A percentile compares a stretch with the other conserved stretches of the same genome.
These are phyloP conservation scores for Camponotus floridanus DNA, from an alignment of 1,140 invertebrate species.

Conservation along the genomic window DNA sequence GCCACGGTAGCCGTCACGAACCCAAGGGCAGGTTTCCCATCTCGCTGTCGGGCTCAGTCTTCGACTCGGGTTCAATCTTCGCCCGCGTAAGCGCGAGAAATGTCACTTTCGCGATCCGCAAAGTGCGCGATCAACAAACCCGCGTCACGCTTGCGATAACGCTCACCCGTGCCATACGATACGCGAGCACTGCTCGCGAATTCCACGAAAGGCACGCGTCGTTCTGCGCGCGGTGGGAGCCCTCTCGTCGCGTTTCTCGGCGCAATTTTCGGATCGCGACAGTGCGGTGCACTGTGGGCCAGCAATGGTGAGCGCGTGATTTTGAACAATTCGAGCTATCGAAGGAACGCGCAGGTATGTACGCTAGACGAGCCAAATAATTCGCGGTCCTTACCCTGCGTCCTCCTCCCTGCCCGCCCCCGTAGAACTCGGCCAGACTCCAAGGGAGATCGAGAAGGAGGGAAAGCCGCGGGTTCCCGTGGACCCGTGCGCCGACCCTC, in stretches of 20 bases:
- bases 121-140: slow-evolving; percentile 78
- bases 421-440: too few species aligned
- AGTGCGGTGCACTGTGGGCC: slow-evolving; percentile 86
- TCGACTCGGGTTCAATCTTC: slow-evolving; percentile 70
- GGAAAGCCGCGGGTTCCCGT: too few species aligned
- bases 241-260: slow-evolving; percentile 20
- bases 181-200: too few species aligned
- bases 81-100: slow-evolving; percentile 81
- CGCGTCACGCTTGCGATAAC: slow-evolving; percentile 13
- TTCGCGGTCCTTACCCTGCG: too few species aligned
- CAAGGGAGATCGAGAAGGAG: too few species aligned
- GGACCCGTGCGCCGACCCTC: too few species aligned
- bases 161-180: too few species aligned
- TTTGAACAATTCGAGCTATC: slow-evolving; percentile 89
- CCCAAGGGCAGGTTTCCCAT: not conserved
- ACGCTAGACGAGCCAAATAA: not conserved
- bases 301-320: slow-evolving; percentile 91
- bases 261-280: slow-evolving; percentile 73
- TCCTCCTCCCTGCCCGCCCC: too few species aligned
- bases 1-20: not conserved
- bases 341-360: slow-evolving; percentile 82
- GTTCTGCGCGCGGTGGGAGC: too few species aligned
- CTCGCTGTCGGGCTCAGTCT: slow-evolving; percentile 1
- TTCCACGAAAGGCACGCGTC: too few species aligned
- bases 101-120: slow-evolving; percentile 79